A percentile compares a stretch with the other conserved stretches of the same genome.
phyloP scores from a whole-genome alignment of 2,888 invertebrate species.

The Clepsis dumicolana region DNA sequence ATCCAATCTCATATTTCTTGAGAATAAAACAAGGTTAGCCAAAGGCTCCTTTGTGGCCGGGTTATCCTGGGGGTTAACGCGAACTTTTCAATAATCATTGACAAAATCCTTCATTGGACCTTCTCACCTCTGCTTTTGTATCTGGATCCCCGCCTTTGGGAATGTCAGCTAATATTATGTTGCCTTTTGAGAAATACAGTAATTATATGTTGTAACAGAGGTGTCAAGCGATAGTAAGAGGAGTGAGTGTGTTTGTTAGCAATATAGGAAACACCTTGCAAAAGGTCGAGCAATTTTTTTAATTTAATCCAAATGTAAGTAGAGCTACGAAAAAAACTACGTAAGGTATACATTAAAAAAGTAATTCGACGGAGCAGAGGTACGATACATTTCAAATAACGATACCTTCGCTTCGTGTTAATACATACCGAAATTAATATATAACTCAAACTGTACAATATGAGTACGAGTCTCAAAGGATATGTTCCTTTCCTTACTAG shows the following conservation, averaged over 20 bases:
- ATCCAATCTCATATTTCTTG: slow-evolving; percentile 66
- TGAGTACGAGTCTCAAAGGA: slow-evolving; percentile 35
- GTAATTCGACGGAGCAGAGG: no score
- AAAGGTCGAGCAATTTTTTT: no score
- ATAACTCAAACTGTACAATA: slow-evolving; percentile 30
- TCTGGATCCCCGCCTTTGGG: slow-evolving; percentile 45
- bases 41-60: slow-evolving; percentile 63
- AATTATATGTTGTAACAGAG: slow-evolving; percentile 5
- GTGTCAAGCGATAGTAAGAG: no score
- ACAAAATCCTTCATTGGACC: slow-evolving; percentile 54
- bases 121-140: slow-evolving; percentile 61
- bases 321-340: no score
- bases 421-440: slow-evolving; percentile 41
- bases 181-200: slow-evolving; percentile 1
- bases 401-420: slow-evolving; percentile 36
- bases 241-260: no score
- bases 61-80: slow-evolving; percentile 59
- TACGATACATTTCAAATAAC: slow-evolving; percentile 8
- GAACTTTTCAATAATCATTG: slow-evolving; percentile 80
- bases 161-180: slow-evolving; percentile 10
- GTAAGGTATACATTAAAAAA: no score
- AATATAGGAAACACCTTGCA: no score
- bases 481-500: slow-evolving; percentile 48
- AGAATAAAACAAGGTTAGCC: slow-evolving; percentile 58
- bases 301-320: no score